A percentile compares a stretch with the other conserved stretches of the same genome.
phyloP scores from a whole-genome alignment of 2,113 vertebrate genomes.

The Cyanoliseus patagonus region DNA sequence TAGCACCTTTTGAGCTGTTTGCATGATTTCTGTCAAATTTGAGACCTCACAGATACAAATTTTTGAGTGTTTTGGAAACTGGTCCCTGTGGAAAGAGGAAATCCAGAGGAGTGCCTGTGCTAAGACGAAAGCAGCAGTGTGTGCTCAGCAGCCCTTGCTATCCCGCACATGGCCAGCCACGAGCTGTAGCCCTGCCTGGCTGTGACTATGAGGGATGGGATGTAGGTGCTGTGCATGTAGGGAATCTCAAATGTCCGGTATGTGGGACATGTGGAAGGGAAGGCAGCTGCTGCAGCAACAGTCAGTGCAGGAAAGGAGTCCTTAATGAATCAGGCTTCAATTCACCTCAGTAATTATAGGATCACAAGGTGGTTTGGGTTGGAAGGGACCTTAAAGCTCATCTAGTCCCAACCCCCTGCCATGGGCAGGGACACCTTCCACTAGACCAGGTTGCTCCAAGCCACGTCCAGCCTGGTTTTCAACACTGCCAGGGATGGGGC shows the following conservation, averaged over 20 bases:
- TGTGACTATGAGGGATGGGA: background rate
- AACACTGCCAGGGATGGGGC: background rate
- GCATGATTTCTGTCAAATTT: background rate
- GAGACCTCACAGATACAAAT: background rate
- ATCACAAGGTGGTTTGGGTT: background rate
- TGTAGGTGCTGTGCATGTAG: background rate
- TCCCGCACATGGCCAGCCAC: background rate
- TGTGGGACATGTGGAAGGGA: background rate
- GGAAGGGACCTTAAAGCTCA: background rate
- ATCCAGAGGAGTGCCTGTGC: background rate
- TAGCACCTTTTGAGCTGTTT: background rate
- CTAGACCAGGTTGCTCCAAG: background rate
- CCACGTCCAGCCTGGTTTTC: background rate
- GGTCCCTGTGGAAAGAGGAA: background rate
- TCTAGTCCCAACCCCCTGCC: background rate
- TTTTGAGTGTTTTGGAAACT: background rate
- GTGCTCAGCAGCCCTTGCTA: rapidly evolving
- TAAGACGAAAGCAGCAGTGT: background rate
- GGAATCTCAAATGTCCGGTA: background rate
- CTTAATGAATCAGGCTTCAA: rapidly evolving
- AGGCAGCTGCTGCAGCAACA: too few relatives aligned
- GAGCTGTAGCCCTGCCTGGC: background rate
- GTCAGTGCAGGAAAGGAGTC: background rate
- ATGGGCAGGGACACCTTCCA: background rate
- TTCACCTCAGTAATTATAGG: background rate